These are phyloP conservation scores for Polypedilum vanderplanki DNA, from an alignment of 1,140 invertebrate genomes.

Conservation along the genomic window DNA sequence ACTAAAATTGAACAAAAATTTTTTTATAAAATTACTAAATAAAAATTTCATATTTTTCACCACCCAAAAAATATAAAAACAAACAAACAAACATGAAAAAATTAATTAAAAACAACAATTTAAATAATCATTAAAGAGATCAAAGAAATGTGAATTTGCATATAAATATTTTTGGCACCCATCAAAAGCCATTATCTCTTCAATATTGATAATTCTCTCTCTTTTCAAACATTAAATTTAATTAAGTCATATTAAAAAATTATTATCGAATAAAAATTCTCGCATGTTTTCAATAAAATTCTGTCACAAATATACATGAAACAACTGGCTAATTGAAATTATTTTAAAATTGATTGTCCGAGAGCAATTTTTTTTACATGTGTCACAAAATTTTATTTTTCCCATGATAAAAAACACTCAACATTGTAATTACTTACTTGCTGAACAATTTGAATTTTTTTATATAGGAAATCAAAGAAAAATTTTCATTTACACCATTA, in stretches of 20 bases:
- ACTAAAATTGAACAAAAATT: no score
- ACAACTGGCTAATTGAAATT: no score
- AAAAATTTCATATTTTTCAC: no score
- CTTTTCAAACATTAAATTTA: neutral
- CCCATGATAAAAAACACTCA: neutral
- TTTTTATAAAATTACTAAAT: no score
- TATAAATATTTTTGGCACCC: neutral
- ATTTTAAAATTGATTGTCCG: neutral
- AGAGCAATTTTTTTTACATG: slow-evolving; percentile 8
- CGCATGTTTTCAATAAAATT: neutral
- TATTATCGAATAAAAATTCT: neutral
- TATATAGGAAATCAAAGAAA: no score
- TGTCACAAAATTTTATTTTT: slow-evolving; percentile 12
- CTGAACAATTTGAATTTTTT: no score
- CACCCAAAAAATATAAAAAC: no score
- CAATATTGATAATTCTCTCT: neutral
- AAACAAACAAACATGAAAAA: no score
- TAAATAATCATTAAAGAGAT: neutral
- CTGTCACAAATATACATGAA: no score
- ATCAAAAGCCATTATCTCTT: neutral
- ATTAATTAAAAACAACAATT: no score
- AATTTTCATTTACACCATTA: no score
- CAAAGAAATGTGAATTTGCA: no score
- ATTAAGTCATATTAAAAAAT: slow-evolving; percentile 28
- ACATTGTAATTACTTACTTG: slow-evolving; percentile 8